Conservation (phyloP, 2,888 invertebrate genomes). For the Lepeophtheirus nordmannii region DNA sequence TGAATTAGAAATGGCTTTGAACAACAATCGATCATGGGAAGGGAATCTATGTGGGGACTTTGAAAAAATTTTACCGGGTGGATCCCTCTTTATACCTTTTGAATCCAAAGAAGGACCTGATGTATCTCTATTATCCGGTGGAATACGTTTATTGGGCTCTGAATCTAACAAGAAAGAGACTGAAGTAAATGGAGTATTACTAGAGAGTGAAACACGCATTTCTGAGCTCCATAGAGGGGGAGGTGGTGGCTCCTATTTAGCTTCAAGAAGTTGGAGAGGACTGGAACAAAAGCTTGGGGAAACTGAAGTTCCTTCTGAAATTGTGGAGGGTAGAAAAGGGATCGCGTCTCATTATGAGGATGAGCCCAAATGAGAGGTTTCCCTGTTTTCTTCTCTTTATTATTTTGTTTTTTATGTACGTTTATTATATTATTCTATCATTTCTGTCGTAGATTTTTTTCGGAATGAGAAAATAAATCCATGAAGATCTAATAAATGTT, state of each 20-base stretch:
- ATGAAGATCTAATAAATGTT: too few relatives aligned
- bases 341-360: conserved; percentile 44
- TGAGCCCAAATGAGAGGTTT: conserved; percentile 26
- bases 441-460: too few relatives aligned
- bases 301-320: conserved; percentile 46
- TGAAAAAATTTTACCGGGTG: not conserved
- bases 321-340: conserved; percentile 56
- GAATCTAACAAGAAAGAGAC: not conserved
- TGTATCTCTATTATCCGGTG: conserved; percentile 59
- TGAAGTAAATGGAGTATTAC: not conserved
- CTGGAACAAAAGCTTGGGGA: conserved; percentile 63
- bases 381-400: not conserved
- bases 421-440: too few relatives aligned
- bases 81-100: not conserved
- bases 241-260: conserved; percentile 46
- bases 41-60: conserved; percentile 37
- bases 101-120: conserved; percentile 36
- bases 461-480: too few relatives aligned
- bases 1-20: conserved; percentile 62
- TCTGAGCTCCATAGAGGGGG: conserved; percentile 28
- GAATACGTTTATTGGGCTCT: conserved; percentile 39
- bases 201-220: not conserved
- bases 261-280: conserved; percentile 63
- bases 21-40: conserved; percentile 39
- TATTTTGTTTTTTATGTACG: not conserved